Evolutionary conservation across 1,140 invertebrate genomes (phyloP).

Genomic region (Drosophila navojoa): DNA sequence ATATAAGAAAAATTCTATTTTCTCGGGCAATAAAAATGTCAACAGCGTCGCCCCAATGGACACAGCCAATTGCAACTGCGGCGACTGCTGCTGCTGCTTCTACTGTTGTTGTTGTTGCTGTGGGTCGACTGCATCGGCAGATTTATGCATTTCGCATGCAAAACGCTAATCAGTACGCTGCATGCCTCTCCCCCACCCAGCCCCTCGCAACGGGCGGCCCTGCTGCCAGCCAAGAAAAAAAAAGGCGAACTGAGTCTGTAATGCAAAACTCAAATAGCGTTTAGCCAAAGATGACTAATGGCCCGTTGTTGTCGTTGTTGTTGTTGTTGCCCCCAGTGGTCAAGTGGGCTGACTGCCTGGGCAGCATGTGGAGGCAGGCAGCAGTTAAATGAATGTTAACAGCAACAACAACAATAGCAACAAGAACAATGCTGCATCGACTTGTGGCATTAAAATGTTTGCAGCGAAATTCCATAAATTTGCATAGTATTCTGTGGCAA

Average conservation of each 20-base stretch:
- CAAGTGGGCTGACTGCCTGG: constrained; percentile 47
- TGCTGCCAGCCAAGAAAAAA: constrained; percentile 47
- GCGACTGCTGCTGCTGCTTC: not conserved
- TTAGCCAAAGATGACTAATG: constrained; percentile 82
- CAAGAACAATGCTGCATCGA: constrained; percentile 29
- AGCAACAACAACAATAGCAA: constrained; percentile 19
- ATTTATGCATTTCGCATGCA: constrained; percentile 80
- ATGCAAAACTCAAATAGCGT: constrained; percentile 70
- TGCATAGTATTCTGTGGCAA: constrained; percentile 51
- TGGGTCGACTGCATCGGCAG: constrained; percentile 44
- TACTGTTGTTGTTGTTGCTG: constrained; percentile 8
- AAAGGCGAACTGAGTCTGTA: constrained; percentile 38
- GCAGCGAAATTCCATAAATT: constrained; percentile 46
- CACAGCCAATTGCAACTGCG: constrained; percentile 57
- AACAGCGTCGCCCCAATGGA: constrained; percentile 66
- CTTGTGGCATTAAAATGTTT: constrained; percentile 22
- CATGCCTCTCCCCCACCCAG: not conserved
- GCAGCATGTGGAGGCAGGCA: constrained; percentile 25
- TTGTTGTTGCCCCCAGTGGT: constrained; percentile 49
- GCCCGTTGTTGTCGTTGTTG: constrained; percentile 12
- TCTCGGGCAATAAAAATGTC: constrained; percentile 81
- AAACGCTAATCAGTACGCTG: constrained; percentile 74
- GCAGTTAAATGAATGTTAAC: constrained; percentile 55
- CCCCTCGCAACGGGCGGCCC: constrained; percentile 23
- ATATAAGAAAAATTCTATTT: constrained; percentile 74